These are phyloP conservation scores for Crocidura indochinensis DNA, from an alignment of 2,797 vertebrate species.

Conservation along the genomic window DNA sequence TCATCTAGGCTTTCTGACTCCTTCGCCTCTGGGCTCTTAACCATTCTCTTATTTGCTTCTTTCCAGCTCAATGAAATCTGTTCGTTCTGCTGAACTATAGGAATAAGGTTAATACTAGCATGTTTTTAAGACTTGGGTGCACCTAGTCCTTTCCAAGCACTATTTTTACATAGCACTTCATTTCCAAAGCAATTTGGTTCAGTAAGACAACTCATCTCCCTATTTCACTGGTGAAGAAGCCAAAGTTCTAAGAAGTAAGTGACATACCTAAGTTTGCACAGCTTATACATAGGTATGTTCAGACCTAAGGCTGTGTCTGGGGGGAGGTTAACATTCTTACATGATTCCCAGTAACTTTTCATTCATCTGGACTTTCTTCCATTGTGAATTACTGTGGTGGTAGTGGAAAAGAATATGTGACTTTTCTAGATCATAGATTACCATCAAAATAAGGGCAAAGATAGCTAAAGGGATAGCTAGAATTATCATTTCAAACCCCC, in stretches of 20 bases:
- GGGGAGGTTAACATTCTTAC: background rate
- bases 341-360: constrained; percentile 41
- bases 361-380: constrained; percentile 51
- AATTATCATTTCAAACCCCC: background rate
- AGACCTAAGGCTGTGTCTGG: constrained; percentile 5
- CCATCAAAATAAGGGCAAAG: background rate
- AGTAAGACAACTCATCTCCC: constrained; percentile 42
- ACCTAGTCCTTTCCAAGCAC: constrained; percentile 18
- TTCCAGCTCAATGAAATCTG: background rate
- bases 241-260: constrained; percentile 27
- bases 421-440: constrained; percentile 16
- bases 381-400: background rate
- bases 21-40: background rate
- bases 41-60: background rate
- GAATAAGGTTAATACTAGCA: constrained; percentile 24
- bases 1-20: constrained; percentile 18
- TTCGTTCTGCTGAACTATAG: background rate
- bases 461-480: background rate
- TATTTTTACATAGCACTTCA: constrained; percentile 12
- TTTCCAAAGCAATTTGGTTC: background rate
- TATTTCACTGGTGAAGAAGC: constrained; percentile 46
- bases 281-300: background rate
- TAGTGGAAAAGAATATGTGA: background rate
- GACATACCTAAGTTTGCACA: background rate
- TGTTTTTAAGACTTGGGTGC: constrained; percentile 36